Evolutionary conservation across 1,140 invertebrate genomes (phyloP).

Genomic region (Oscheius sp.): DNA sequence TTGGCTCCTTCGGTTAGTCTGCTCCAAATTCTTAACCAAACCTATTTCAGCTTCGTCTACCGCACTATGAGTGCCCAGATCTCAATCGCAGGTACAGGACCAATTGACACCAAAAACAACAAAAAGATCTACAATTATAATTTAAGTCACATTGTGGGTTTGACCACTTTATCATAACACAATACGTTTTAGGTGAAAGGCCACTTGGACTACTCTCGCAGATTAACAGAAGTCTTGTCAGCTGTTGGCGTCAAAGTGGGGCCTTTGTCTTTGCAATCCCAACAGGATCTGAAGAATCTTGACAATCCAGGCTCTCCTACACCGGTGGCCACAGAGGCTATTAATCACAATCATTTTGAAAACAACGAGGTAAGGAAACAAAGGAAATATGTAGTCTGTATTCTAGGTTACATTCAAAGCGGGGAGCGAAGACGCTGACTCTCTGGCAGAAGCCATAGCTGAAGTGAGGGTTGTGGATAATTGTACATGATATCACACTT

Average conservation of each 20-base stretch:
- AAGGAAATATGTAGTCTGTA: too few species aligned
- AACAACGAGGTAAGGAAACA: neutral
- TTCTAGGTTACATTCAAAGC: neutral
- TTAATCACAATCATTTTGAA: neutral
- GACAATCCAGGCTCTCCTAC: neutral
- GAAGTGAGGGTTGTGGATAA: neutral
- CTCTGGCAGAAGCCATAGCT: neutral
- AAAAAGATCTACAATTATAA: constrained; percentile 61
- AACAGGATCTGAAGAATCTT: constrained; percentile 16
- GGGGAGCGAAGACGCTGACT: neutral
- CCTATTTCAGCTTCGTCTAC: constrained; percentile 59
- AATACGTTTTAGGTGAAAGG: constrained; percentile 49
- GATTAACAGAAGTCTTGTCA: constrained; percentile 54
- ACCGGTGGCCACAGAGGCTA: neutral
- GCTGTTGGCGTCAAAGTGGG: constrained; percentile 54
- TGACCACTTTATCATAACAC: neutral
- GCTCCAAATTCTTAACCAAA: neutral
- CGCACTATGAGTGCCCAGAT: constrained; percentile 63
- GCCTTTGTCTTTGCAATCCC: constrained; percentile 16
- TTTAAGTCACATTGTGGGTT: constrained; percentile 56
- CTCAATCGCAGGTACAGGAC: constrained; percentile 62
- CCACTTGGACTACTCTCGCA: constrained; percentile 56
- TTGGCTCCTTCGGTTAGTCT: constrained; percentile 63
- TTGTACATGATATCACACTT: too few species aligned
- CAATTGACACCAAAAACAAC: constrained; percentile 61